Base-by-base conservation (phyloP, 2,797 vertebrate genomes). In the Emys orbicularis region DNA sequence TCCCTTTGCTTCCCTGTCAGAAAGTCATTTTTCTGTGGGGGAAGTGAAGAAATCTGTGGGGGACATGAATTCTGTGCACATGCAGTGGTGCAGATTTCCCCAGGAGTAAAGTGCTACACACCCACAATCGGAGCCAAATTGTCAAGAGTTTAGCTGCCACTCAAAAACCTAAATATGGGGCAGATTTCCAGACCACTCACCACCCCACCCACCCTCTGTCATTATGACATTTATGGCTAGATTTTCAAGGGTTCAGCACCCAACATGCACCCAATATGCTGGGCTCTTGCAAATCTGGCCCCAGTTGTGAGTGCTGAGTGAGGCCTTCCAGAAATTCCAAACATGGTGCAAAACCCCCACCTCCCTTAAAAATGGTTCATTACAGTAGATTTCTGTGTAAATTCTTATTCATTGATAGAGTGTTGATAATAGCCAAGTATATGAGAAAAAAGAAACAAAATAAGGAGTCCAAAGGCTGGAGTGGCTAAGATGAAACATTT, bases 281-380 rank as follows among this genome's bases (percentile, higher is more conserved):
- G 52, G 84, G 5, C 27, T 31, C 90, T 53, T 86, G 3, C 79
- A 93, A 89, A 49, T 68, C 76, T 92, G 6, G 79, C 87, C 89
- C 81, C n/a, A 80, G 88, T 61, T 91, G 84, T 61, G 27, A 79
- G 89, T 21, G 82, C 79, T 88, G 59, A 61, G 88, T 18, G 37
- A 72, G 68, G 11, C 44, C 8, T 49, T 77, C 92, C 93, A 84
- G 93, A 74, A 44, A 83, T 88, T 96, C 11, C 80, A 95, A 83
- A 89, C 37, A 0, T 25, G 79, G 87, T 87, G 95, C 68, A 96
- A 93, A 97, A 95, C 86, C 59, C n/a, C 49, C 44, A 83, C 95
- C 94, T 52, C 97, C 96, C 89, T 94, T 93, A 15, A 76, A 86
- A 90, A 77, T 96, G 83, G 97, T 89, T 97, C 92, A 96, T 94